Percentiles rank a stretch among this genome's conserved stretches.
phyloP scores from a whole-genome alignment of 2,113 vertebrate species.

The Anoura caudifer region DNA sequence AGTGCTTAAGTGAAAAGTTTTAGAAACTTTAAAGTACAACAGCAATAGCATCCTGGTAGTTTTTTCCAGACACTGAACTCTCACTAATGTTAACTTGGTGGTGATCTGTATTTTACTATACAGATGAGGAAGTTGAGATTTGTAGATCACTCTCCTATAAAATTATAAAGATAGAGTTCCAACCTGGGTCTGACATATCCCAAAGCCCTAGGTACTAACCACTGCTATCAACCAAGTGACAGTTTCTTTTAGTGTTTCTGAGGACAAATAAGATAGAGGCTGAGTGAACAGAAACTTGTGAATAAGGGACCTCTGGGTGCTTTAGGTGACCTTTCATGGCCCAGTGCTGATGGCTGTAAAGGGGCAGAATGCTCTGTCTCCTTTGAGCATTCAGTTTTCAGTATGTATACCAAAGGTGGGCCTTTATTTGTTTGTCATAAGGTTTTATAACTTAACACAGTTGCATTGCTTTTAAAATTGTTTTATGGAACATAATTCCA shows the following conservation, averaged over 20 bases:
- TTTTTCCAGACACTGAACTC: neutral
- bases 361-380: neutral
- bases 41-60: neutral
- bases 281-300: neutral
- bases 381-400: neutral
- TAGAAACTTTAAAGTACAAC: neutral
- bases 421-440: neutral
- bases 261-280: neutral
- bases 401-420: neutral
- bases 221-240: neutral
- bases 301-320: neutral
- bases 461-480: neutral
- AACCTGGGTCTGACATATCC: neutral
- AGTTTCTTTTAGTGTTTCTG: neutral
- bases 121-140: neutral
- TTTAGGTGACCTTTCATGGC: neutral
- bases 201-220: neutral
- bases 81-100: neutral
- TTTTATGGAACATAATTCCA: conserved; percentile 4
- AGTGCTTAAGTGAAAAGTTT: neutral
- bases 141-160: neutral
- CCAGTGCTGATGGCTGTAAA: neutral
- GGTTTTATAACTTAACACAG: neutral
- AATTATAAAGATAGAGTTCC: neutral
- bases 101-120: conserved; percentile 13